Conservation (phyloP, 2,888 invertebrate genomes). For the Branchipolynoe longqiensis region DNA sequence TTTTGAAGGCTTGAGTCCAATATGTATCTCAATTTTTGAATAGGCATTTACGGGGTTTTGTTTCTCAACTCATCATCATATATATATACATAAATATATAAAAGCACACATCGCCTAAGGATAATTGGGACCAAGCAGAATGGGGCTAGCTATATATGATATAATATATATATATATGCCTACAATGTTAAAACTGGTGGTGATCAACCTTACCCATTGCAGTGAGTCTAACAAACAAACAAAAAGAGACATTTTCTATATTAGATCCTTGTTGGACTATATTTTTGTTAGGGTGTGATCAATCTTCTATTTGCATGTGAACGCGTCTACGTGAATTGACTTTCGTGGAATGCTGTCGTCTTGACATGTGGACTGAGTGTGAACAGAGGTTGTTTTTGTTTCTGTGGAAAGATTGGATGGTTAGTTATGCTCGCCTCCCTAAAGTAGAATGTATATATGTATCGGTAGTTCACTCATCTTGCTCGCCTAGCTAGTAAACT, state of each 20-base stretch:
- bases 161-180: too few species aligned
- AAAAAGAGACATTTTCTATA: slow-evolving; percentile 41
- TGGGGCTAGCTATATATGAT: too few species aligned
- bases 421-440: not conserved
- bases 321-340: slow-evolving; percentile 8
- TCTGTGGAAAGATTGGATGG: slow-evolving; percentile 3
- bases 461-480: not conserved
- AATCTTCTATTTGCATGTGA: slow-evolving; percentile 33
- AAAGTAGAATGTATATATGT: not conserved
- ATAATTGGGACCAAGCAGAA: slow-evolving; percentile 49
- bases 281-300: slow-evolving; percentile 51
- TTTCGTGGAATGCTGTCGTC: slow-evolving; percentile 10
- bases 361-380: slow-evolving; percentile 10
- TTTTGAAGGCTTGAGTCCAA: too few species aligned
- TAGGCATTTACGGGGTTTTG: too few species aligned
- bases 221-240: slow-evolving; percentile 1
- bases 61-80: too few species aligned
- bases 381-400: not conserved
- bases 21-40: too few species aligned
- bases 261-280: slow-evolving; percentile 51
- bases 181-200: not conserved
- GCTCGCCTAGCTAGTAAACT: too few species aligned
- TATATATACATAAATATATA: not conserved
- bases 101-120: slow-evolving; percentile 15
- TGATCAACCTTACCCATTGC: not conserved